Conservation (phyloP, 2,113 vertebrate species). For the Forbesichthys papilliferus region DNA sequence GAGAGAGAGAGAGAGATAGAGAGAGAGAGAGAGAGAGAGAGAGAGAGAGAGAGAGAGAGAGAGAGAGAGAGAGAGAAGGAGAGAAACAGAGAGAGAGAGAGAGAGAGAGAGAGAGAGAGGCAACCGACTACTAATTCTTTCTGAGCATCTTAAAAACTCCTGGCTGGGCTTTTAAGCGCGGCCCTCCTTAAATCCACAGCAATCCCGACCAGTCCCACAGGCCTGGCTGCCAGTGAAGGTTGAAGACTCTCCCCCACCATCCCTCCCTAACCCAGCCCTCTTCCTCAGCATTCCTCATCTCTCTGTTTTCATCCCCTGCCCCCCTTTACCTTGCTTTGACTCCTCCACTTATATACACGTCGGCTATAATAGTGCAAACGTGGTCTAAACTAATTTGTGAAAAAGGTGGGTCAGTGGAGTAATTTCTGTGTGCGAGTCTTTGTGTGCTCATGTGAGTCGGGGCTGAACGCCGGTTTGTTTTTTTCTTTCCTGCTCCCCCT, state of each 20-base stretch:
- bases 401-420: background rate
- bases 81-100: slow-evolving; percentile 22
- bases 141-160: slow-evolving; percentile 59
- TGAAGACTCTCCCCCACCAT: slow-evolving; percentile 17
- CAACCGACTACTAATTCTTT: slow-evolving; percentile 43
- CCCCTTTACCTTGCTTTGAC: slow-evolving; percentile 28
- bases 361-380: slow-evolving; percentile 16
- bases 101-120: slow-evolving; percentile 27
- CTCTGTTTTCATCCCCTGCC: slow-evolving; percentile 12
- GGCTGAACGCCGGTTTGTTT: slow-evolving; percentile 12
- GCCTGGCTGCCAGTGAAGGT: slow-evolving; percentile 27
- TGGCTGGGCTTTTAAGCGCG: slow-evolving; percentile 57
- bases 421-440: background rate
- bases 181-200: slow-evolving; percentile 41
- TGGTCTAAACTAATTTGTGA: background rate
- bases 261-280: background rate
- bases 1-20: slow-evolving; percentile 7
- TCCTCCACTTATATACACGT: slow-evolving; percentile 10
- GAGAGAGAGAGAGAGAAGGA: slow-evolving; percentile 23
- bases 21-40: slow-evolving; percentile 26
- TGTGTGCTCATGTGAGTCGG: slow-evolving; percentile 18
- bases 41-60: slow-evolving; percentile 10
- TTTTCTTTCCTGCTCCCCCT: slow-evolving; percentile 11
- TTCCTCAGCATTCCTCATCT: background rate
- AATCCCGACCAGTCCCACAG: slow-evolving; percentile 43